These are phyloP conservation scores for Falcaria lacertinaria DNA, from an alignment of 2,888 invertebrate genomes.

Conservation along the genomic window DNA sequence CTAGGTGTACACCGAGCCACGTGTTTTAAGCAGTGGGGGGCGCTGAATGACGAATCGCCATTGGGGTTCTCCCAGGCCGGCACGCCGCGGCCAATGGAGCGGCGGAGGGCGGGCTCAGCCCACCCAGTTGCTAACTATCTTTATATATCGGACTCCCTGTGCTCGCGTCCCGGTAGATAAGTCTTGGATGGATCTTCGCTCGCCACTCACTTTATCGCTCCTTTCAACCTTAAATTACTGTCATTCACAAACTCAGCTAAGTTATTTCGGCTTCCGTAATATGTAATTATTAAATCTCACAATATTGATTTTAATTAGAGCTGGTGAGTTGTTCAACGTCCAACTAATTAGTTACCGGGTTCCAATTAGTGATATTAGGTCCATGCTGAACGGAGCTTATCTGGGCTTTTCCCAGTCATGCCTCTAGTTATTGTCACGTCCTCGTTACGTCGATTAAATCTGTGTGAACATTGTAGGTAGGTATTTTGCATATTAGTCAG, in stretches of 20 bases:
- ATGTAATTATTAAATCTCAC: too few species aligned
- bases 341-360: neutral
- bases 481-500: neutral
- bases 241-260: too few species aligned
- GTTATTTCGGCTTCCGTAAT: too few species aligned
- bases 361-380: neutral
- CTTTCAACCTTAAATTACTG: neutral
- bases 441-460: neutral
- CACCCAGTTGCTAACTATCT: constrained; percentile 46
- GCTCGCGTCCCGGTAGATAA: constrained; percentile 34
- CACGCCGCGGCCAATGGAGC: constrained; percentile 46
- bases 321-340: too few species aligned
- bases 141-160: constrained; percentile 50
- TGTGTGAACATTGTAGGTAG: neutral
- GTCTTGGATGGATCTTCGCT: constrained; percentile 38
- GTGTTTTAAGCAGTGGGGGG: constrained; percentile 51
- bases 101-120: constrained; percentile 47
- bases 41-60: constrained; percentile 48
- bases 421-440: constrained; percentile 1
- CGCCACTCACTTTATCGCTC: neutral
- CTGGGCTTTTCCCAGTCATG: constrained; percentile 1
- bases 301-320: too few species aligned
- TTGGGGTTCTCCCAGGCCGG: constrained; percentile 41
- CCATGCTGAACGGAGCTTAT: neutral
- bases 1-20: constrained; percentile 48